Base-by-base conservation (phyloP, 2,888 invertebrate species). In the Cenopis cana region DNA sequence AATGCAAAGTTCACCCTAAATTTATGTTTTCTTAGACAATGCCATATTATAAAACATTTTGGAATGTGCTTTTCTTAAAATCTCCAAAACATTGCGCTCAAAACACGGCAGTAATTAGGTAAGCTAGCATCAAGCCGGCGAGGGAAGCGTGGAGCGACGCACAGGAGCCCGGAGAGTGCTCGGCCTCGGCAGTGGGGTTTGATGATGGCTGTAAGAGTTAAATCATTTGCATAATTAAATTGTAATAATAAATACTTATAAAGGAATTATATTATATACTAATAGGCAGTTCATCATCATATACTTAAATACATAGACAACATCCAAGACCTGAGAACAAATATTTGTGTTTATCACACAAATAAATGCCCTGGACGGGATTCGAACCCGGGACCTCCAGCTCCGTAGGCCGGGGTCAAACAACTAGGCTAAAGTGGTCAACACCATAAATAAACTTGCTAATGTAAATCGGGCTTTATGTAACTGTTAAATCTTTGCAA, bases 41-140 rank as follows among this genome's bases (percentile, higher is more conserved):
- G 24, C 1, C 1, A 24, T 24, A 24, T 24, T 24, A 24, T 33
- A 33, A 5, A 3, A 52, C 9, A 36, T 24, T 52, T 59, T 52
- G 67, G 67, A 68, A 68, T 68, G 67, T 68, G 50, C 24, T 38
- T 18, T 52, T 8, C 10, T 38, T 24, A 36, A 56, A 36, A 1
- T 6, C 11, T 2, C 17, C 12, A 14, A 55, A 11, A n/a, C 9
- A 49, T 29, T 24, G 17, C 3, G n/a, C 18, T 69, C 65, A 69
- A 11, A 64, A 65, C 9, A 69, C 6, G 1, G 14, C 29, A 41
- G 29, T 41, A 33, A 56, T n/a, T 20, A 65, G 4, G 29, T 52
- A 64, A 0, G 69, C 64, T 52, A 65, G 0, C 29, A 65, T 33
- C 12, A 65, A 52, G 50, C 57, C 20, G 1, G 33, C 41, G 64